Conservation (phyloP, 2,888 invertebrate species). For the Hydropsyche betteni region DNA sequence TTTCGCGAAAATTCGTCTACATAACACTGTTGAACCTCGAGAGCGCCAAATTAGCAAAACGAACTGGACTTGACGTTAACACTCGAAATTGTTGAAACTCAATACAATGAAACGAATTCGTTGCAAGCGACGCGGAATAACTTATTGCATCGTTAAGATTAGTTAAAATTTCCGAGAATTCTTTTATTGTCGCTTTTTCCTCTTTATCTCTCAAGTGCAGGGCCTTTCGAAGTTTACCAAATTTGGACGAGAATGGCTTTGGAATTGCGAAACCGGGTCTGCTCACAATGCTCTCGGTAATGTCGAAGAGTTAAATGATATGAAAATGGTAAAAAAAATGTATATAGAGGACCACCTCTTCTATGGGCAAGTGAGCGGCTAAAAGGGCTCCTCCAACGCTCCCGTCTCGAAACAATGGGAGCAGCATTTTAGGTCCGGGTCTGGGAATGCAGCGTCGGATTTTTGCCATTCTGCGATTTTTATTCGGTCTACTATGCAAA, state of each 20-base stretch:
- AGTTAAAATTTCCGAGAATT: too few species aligned
- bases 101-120: too few species aligned
- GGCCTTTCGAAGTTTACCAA: constrained; percentile 35
- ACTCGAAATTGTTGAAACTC: too few species aligned
- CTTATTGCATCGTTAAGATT: too few species aligned
- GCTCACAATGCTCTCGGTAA: constrained; percentile 44
- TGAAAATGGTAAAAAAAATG: constrained; percentile 39
- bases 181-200: too few species aligned
- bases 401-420: constrained; percentile 49
- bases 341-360: constrained; percentile 23
- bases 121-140: too few species aligned
- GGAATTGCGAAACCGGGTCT: constrained; percentile 40
- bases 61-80: too few species aligned
- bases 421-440: constrained; percentile 43
- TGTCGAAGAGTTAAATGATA: constrained; percentile 36
- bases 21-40: too few species aligned
- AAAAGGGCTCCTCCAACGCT: constrained; percentile 28
- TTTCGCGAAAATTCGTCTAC: constrained; percentile 10
- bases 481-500: constrained; percentile 29
- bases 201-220: too few species aligned
- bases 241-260: constrained; percentile 40
- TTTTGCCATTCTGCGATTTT: constrained; percentile 47
- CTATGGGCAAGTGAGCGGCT: constrained; percentile 38
- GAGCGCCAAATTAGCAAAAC: too few species aligned
- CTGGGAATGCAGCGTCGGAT: constrained; percentile 46